Evolutionary conservation across 2,113 vertebrate genomes (phyloP), one percentile per base, ranked within the genome.

Genomic region (Lasiurus cinereus): DNA sequence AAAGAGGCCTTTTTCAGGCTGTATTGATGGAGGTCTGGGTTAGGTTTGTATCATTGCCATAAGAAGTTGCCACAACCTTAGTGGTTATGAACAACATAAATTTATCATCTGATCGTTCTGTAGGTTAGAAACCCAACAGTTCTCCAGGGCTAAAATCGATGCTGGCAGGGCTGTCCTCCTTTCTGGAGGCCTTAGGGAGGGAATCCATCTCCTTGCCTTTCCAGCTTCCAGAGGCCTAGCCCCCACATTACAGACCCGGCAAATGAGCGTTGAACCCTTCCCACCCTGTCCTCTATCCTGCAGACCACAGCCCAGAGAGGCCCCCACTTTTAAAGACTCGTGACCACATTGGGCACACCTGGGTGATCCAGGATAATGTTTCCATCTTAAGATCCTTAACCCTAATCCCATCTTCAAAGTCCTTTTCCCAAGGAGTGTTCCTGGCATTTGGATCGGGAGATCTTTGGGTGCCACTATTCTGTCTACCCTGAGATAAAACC

Each of bases 231-330:
- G 56, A 46, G 88, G 14, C 50, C 4, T 21, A 29, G 31, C 10
- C 4, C 21, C 46, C 73, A 33, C 4, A 0, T 64, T 15, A n/a
- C 4, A 56, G 52, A 54, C n/a, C 39, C 18, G 24, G 46, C 29
- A 19, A 0, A 0, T 3, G 59, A 43, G 1, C 1, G 2, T 1
- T 2, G 1, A 46, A 4, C 50, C 64, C 79, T 5, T 56, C 33
- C 80, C 24, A 27, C 0, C 0, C 31, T 11, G 7, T 21, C 5
- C 3, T 39, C 50, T 74, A 21, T 62, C 8, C 0, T 27, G 72
- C n/a, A 59, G 80, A 54, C 69, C 9, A 50, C 13, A 85, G 39
- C 54, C 31, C 31, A 8, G 74, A 90, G 84, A 87, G 7, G 24
- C 24, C 22, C 16, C 89, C 6, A 8, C 36, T 18, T 70, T 43